Percentiles rank a stretch among this genome's conserved stretches.
Conservation (phyloP, 2,113 vertebrate genomes). For the Bungarus multicinctus region DNA sequence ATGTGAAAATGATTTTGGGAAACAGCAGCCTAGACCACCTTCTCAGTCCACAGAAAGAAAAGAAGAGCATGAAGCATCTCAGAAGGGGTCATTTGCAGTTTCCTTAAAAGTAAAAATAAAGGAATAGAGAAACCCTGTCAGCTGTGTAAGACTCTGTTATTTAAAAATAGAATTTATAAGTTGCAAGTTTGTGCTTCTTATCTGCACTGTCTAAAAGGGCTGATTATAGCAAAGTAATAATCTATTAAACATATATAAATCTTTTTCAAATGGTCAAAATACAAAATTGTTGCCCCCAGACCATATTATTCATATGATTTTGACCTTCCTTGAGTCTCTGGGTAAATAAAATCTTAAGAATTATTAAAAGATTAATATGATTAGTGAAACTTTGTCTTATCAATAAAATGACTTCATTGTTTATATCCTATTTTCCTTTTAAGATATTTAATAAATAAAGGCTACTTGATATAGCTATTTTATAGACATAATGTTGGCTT, state of each 20-base stretch:
- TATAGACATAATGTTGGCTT: too few species aligned
- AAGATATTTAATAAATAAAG: too few species aligned
- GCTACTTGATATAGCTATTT: too few species aligned
- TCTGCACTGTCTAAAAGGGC: neutral
- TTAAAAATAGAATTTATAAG: neutral
- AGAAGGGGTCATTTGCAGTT: neutral
- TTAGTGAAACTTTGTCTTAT: neutral
- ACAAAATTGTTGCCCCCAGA: neutral
- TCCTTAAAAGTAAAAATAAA: neutral
- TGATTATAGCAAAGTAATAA: neutral
- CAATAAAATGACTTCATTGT: neutral
- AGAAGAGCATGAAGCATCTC: neutral
- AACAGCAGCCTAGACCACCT: neutral
- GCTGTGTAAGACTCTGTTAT: neutral
- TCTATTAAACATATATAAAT: neutral
- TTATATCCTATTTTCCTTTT: neutral
- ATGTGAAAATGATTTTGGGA: too few species aligned
- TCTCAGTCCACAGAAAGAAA: neutral
- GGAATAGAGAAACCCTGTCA: neutral
- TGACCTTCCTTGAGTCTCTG: neutral
- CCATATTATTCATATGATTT: neutral
- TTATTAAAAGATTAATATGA: neutral
- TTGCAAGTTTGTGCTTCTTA: neutral
- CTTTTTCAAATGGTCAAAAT: neutral
- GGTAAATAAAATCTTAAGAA: neutral